Evolutionary conservation across 2,113 vertebrate genomes (phyloP), one percentile per base, ranked within the genome.

Genomic region (Crotophaga sulcirostris): DNA sequence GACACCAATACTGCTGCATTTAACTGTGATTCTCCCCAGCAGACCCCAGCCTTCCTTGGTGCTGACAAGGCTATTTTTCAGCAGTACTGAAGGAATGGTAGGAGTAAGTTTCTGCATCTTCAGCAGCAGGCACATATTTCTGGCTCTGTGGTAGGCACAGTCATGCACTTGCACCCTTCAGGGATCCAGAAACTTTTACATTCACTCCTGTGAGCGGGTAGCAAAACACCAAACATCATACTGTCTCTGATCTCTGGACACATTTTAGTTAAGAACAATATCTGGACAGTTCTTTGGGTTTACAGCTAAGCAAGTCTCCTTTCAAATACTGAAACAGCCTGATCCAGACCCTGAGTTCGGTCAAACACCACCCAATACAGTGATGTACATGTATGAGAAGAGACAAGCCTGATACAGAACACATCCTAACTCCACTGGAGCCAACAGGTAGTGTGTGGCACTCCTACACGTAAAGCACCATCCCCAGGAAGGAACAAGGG

Each of bases 401-500:
- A 84, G 38, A 40, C 7, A 51, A 67, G 42, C 8, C 66, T 75
- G 13, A 63, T 16, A 13, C 1, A 69, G 18, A 78, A 11, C 17
- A 77, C 7, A 4, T 21, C 19, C 16, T 33, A 55, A 34, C 31
- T 87, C 63, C 0, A 0, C 67, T 73, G 68, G 20, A 86, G 54
- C 40, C 2, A 2, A 34, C 8, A 87, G 49, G 34, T 15, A 66
- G 26, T 81, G 7, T 10, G 8, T 47, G 91, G 55, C 34, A 33
- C 25, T 51, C 33, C 38, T 42, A 52, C 11, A 38, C 0, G 0
- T 0, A 33, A 4, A 69, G 40, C 34, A 51, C 20, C 2, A 10
- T 76, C 42, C 62, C 38, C 54, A 64, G 36, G 29, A 73, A 73
- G 72, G 40, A 82, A 26, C 10, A 83, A 3, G 3, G 4, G 54